These are phyloP conservation scores for Gymnoscopelus microlampas DNA, from an alignment of 2,797 vertebrate species.

Conservation along the genomic window DNA sequence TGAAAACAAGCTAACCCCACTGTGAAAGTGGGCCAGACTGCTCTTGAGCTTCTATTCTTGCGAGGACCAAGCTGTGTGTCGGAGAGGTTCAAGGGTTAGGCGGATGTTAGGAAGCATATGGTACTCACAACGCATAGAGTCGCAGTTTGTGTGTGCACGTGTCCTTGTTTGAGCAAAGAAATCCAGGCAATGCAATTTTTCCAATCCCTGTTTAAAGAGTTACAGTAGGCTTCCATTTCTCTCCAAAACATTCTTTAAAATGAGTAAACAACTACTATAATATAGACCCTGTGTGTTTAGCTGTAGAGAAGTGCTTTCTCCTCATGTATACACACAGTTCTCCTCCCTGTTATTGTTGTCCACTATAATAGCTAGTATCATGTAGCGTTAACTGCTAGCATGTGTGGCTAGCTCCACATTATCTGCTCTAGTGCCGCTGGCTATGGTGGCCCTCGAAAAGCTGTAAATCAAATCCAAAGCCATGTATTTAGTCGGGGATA, in stretches of 20 bases:
- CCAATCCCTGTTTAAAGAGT: background rate
- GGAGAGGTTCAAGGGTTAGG: background rate
- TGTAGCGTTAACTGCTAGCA: background rate
- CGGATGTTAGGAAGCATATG: too few relatives aligned
- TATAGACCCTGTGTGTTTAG: too few relatives aligned
- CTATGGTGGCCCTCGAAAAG: slow-evolving; percentile 29
- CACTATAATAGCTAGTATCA: background rate
- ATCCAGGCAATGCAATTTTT: background rate
- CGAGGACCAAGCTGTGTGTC: background rate
- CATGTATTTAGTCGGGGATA: slow-evolving; percentile 42
- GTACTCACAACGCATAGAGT: too few relatives aligned
- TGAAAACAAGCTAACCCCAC: slow-evolving; percentile 19
- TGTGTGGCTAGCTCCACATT: background rate
- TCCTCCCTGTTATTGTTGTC: background rate
- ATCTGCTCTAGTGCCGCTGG: slow-evolving; percentile 13
- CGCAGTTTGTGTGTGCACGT: background rate
- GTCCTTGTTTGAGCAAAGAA: background rate
- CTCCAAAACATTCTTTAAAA: too few relatives aligned
- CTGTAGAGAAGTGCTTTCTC: too few relatives aligned
- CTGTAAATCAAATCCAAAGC: slow-evolving; percentile 47
- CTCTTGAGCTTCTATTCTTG: slow-evolving; percentile 8
- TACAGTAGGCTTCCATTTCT: too few relatives aligned
- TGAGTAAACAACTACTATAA: too few relatives aligned
- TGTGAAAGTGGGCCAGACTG: slow-evolving; percentile 16
- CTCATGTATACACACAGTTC: too few relatives aligned